Conservation (phyloP, 2,113 vertebrate genomes). For the Paradisaea rubra region DNA sequence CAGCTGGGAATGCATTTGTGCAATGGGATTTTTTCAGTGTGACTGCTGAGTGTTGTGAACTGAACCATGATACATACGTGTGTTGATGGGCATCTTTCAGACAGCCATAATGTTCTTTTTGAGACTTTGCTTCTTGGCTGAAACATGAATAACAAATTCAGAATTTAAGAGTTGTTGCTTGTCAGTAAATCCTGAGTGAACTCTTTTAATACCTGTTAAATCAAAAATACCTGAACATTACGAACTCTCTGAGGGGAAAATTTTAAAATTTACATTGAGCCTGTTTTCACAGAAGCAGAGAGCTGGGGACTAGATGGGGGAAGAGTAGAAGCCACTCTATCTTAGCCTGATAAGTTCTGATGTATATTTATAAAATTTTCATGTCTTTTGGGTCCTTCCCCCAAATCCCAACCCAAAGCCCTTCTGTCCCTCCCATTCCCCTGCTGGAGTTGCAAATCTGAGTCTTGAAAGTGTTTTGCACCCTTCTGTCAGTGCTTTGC, state of each 20-base stretch:
- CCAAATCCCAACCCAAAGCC: neutral
- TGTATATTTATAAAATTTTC: neutral
- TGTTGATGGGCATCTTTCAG: neutral
- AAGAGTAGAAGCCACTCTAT: neutral
- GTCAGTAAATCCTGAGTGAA: neutral
- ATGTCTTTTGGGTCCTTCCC: neutral
- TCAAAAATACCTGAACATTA: neutral
- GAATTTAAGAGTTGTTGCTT: neutral
- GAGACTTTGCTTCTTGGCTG: neutral
- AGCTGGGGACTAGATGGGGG: rapidly evolving
- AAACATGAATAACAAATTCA: neutral
- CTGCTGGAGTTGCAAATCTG: neutral
- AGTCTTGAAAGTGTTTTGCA: neutral
- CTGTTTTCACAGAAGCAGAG: neutral
- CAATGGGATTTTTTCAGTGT: neutral
- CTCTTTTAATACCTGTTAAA: neutral
- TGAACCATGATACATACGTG: neutral
- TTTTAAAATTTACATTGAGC: neutral
- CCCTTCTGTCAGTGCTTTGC: neutral
- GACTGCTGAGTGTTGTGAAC: neutral
- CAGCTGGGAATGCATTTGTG: neutral
- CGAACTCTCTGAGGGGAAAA: neutral
- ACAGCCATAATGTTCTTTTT: neutral
- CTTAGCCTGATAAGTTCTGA: neutral
- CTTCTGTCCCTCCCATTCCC: neutral